Conservation (phyloP, 2,113 vertebrate genomes). For the Muntiacus reevesi region DNA sequence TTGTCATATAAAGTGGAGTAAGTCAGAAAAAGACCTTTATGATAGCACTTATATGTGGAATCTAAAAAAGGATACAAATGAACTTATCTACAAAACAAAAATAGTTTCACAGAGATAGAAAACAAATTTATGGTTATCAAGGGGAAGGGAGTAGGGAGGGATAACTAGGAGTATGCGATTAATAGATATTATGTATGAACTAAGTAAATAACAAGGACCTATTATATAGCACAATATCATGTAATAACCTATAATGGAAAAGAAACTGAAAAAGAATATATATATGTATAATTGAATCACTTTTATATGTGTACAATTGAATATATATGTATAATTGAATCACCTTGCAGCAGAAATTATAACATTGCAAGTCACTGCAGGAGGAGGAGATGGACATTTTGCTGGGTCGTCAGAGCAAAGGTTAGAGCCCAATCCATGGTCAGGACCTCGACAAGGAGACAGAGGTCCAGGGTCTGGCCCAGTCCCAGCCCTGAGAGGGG, state of each 20-base stretch:
- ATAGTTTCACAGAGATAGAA: not conserved
- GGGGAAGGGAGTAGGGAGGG: not conserved
- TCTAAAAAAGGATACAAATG: not conserved
- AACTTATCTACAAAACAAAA: not conserved
- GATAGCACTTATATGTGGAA: not conserved
- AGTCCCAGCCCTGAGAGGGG: not conserved
- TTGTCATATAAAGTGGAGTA: not conserved
- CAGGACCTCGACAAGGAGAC: not conserved
- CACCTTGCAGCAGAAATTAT: not conserved
- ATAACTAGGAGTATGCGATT: not conserved
- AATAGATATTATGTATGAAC: not conserved
- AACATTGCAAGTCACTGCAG: not conserved
- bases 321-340: not conserved
- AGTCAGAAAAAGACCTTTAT: not conserved
- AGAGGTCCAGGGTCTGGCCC: rapidly evolving
- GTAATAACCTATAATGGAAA: not conserved
- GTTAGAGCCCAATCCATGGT: not conserved
- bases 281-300: not conserved
- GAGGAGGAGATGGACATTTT: not conserved
- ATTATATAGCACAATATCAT: not conserved
- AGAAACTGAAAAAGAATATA: not conserved
- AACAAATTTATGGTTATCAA: not conserved
- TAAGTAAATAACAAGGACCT: not conserved
- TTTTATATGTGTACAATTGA: not conserved
- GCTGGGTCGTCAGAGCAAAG: not conserved